Conservation (phyloP, 2,113 vertebrate genomes). For the Lipophrys pholis region DNA sequence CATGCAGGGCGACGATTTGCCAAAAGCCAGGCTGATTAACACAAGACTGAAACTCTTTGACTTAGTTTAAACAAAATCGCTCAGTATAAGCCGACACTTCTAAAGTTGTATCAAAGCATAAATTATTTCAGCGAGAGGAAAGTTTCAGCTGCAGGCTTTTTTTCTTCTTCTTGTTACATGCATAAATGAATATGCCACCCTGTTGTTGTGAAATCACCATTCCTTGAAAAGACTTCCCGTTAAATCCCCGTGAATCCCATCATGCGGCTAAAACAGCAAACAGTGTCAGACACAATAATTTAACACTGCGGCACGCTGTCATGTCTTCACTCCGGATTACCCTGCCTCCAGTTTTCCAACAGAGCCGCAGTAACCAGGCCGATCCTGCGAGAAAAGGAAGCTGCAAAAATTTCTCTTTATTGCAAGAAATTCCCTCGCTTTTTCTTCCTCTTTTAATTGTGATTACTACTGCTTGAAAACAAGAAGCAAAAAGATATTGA, state of each 20-base stretch:
- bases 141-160: neutral
- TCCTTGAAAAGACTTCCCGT: slow-evolving; percentile 43
- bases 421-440: neutral
- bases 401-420: neutral
- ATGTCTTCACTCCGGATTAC: slow-evolving; percentile 51
- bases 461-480: neutral
- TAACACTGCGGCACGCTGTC: slow-evolving; percentile 35
- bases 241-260: slow-evolving; percentile 51
- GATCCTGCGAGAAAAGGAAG: neutral
- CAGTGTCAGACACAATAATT: slow-evolving; percentile 47
- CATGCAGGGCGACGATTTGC: no score
- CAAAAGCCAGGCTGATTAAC: neutral
- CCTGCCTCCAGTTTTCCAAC: slow-evolving; percentile 34
- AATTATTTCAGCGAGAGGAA: slow-evolving; percentile 16
- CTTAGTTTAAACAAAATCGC: neutral
- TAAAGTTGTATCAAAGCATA: slow-evolving; percentile 8
- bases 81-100: neutral
- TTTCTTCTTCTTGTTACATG: neutral
- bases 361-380: slow-evolving; percentile 4
- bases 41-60: neutral
- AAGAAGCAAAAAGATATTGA: slow-evolving; percentile 6
- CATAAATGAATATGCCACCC: slow-evolving; percentile 18
- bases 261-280: slow-evolving; percentile 33
- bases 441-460: no score
- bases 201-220: slow-evolving; percentile 40